A percentile compares a stretch with the other conserved stretches of the same genome.
Evolutionary conservation across 2,888 invertebrate genomes (phyloP).

Genomic region (Argyra leucocephala): DNA sequence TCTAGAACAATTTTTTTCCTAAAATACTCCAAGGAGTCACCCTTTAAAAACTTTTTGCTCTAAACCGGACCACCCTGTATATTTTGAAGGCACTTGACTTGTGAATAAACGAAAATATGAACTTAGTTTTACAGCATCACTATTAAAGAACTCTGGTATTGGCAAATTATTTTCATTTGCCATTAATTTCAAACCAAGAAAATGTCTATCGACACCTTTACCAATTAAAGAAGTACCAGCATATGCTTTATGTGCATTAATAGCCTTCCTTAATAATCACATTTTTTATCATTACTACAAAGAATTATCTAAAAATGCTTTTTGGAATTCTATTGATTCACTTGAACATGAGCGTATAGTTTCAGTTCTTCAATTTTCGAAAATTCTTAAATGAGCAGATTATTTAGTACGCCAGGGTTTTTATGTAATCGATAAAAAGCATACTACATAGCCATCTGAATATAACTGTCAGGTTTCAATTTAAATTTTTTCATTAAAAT

Average conservation of each 20-base stretch:
- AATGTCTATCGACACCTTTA: constrained; percentile 83
- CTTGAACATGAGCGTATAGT: constrained; percentile 84
- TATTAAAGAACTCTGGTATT: constrained; percentile 64
- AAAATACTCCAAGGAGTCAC: too few species aligned
- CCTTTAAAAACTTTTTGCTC: too few species aligned
- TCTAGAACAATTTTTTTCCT: too few species aligned
- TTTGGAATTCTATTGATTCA: constrained; percentile 70
- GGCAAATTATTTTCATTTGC: constrained; percentile 67
- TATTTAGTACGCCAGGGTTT: constrained; percentile 77
- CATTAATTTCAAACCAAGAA: constrained; percentile 76
- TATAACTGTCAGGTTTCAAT: constrained; percentile 87
- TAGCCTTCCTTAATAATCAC: constrained; percentile 60
- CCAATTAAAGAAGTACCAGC: constrained; percentile 51
- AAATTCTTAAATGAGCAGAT: constrained; percentile 79
- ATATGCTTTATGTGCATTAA: constrained; percentile 72
- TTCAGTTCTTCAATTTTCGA: constrained; percentile 80
- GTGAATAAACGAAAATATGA: constrained; percentile 76
- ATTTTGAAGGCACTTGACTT: constrained; percentile 77
- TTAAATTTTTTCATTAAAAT: constrained; percentile 77
- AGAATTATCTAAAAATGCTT: constrained; percentile 54
- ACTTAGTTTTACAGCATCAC: constrained; percentile 61
- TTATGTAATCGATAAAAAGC: constrained; percentile 75
- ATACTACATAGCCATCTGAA: constrained; percentile 89
- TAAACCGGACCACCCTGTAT: too few species aligned
- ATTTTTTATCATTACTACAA: constrained; percentile 48